phyloP scores from a whole-genome alignment of 2,888 invertebrate genomes.

The Bimastos eiseni region DNA sequence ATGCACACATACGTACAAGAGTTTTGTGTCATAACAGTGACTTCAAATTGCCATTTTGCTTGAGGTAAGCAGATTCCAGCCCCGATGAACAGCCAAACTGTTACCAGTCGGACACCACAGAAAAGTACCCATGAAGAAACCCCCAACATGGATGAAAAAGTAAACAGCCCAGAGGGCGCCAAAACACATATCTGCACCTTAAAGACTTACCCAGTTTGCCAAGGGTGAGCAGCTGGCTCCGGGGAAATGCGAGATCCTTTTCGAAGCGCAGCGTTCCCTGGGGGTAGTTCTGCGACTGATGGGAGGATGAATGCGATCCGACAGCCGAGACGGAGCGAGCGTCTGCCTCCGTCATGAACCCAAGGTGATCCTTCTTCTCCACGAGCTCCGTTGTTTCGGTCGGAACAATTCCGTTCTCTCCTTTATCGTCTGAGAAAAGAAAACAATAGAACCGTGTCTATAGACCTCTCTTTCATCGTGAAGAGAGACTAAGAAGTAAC shows the following conservation, averaged over 20 bases:
- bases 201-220: conserved; percentile 64
- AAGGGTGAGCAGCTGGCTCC: conserved; percentile 72
- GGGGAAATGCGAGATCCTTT: conserved; percentile 74
- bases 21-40: background rate
- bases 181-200: background rate
- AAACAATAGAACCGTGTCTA: background rate
- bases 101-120: background rate
- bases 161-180: background rate
- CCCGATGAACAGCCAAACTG: background rate
- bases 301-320: conserved; percentile 54
- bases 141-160: background rate
- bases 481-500: background rate
- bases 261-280: conserved; percentile 8
- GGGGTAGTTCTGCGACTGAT: conserved; percentile 22
- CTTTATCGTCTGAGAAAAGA: conserved; percentile 28
- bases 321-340: conserved; percentile 60
- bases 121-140: background rate
- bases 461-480: background rate
- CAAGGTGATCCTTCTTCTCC: conserved; percentile 65
- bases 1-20: background rate
- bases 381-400: conserved; percentile 57
- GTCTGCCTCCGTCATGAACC: conserved; percentile 64
- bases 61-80: background rate
- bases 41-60: background rate
- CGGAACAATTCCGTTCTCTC: conserved; percentile 68